Percentiles rank a stretch among this genome's conserved stretches.
phyloP scores from a whole-genome alignment of 2,113 vertebrate genomes.

The Xyrauchen texanus region DNA sequence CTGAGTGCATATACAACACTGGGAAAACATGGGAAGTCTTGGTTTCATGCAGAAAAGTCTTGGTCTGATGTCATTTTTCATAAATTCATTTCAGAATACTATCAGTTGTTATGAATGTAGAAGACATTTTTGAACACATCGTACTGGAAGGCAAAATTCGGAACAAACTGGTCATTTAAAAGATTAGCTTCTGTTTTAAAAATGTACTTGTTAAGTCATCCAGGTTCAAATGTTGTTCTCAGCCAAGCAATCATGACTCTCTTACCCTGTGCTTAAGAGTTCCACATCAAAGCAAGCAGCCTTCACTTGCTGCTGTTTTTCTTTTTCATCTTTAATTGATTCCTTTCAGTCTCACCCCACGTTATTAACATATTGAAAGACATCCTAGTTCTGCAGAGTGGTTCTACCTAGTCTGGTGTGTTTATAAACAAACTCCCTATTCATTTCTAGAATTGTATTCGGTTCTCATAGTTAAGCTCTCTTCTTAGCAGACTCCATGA shows the following conservation, averaged over 20 bases:
- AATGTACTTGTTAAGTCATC: neutral
- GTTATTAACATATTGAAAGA: conserved; percentile 44
- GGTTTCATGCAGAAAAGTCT: too few species aligned
- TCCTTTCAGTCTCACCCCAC: conserved; percentile 34
- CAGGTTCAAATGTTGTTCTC: neutral
- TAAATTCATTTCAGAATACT: too few species aligned
- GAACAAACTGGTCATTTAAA: neutral
- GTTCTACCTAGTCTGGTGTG: conserved; percentile 3
- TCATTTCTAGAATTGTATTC: too few species aligned
- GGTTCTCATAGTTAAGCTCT: too few species aligned
- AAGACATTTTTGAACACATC: too few species aligned
- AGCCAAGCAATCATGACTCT: neutral
- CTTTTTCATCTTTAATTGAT: conserved; percentile 53
- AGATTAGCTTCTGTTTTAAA: neutral
- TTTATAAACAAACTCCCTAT: neutral
- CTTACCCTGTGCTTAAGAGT: conserved; percentile 20
- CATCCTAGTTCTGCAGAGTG: neutral
- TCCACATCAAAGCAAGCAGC: conserved; percentile 31
- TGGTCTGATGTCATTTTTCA: too few species aligned
- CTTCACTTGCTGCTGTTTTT: conserved; percentile 20
- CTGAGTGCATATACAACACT: too few species aligned
- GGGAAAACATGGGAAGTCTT: too few species aligned
- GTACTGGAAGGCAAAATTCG: too few species aligned
- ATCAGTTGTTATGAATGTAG: too few species aligned
- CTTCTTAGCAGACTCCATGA: too few species aligned